Percentiles rank a stretch among this genome's conserved stretches.
phyloP scores from a whole-genome alignment of 2,888 invertebrate genomes.

The Aricia artaxerxes region DNA sequence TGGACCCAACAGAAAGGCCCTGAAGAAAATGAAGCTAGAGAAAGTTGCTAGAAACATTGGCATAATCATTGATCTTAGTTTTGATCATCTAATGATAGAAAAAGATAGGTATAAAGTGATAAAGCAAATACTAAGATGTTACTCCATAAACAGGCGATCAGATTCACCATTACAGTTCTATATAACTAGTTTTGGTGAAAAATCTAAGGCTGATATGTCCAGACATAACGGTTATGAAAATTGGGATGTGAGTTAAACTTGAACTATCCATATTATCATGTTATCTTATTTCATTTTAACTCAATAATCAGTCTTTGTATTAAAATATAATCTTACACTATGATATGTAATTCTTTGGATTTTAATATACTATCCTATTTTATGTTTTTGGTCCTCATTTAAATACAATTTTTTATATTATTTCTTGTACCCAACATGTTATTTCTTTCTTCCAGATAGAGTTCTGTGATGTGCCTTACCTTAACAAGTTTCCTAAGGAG shows the following conservation, averaged over 20 bases:
- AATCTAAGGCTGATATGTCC: constrained; percentile 86
- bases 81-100: constrained; percentile 94
- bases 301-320: too few species aligned
- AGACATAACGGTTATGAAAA: constrained; percentile 93
- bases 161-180: constrained; percentile 89
- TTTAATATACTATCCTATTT: neutral
- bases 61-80: constrained; percentile 93
- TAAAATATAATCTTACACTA: too few species aligned
- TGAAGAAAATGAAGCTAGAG: constrained; percentile 87
- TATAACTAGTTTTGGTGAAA: constrained; percentile 89
- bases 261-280: neutral
- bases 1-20: constrained; percentile 89
- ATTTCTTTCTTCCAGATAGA: constrained; percentile 76
- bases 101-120: constrained; percentile 93
- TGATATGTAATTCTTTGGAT: neutral
- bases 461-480: constrained; percentile 84
- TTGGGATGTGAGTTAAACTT: constrained; percentile 89
- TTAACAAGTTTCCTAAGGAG: constrained; percentile 86
- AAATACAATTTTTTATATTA: neutral
- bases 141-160: constrained; percentile 93
- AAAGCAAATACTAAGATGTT: constrained; percentile 94
- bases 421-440: neutral
- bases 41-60: constrained; percentile 84
- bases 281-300: neutral
- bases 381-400: neutral